Conservation (phyloP, 2,113 vertebrate species). For the Chaetops frenatus region DNA sequence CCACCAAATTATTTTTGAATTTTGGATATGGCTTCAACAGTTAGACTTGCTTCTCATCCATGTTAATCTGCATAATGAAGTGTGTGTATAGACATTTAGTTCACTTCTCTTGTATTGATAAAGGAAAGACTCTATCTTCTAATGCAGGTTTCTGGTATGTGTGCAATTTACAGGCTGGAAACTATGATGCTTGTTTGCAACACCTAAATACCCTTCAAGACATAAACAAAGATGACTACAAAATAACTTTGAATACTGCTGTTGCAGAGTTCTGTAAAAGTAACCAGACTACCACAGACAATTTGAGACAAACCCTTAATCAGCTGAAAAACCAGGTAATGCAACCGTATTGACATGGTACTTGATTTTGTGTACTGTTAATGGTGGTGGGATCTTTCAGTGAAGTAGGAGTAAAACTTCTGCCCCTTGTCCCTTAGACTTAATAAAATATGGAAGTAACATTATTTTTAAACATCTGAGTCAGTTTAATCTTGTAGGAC, state of each 20-base stretch:
- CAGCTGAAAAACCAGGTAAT: slow-evolving; percentile 92
- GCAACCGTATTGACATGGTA: background rate
- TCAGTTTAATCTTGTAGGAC: background rate
- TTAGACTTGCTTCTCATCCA: background rate
- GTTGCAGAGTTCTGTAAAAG: slow-evolving; percentile 93
- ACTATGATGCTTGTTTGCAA: slow-evolving; percentile 86
- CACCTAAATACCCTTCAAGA: slow-evolving; percentile 88
- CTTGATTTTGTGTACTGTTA: background rate
- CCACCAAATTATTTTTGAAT: background rate
- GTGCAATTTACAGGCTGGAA: slow-evolving; percentile 79
- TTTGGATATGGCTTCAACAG: background rate
- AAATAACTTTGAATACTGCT: slow-evolving; percentile 92
- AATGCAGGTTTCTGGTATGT: background rate
- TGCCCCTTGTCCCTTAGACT: background rate
- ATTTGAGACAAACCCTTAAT: slow-evolving; percentile 86
- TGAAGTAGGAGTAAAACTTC: background rate
- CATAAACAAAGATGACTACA: slow-evolving; percentile 96
- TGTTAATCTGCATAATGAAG: background rate
- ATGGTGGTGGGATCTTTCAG: background rate
- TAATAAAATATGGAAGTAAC: background rate
- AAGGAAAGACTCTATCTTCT: background rate
- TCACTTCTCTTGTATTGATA: background rate
- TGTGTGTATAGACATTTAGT: background rate
- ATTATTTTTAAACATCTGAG: background rate
- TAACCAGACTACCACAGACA: slow-evolving; percentile 89